Conservation (phyloP, 2,888 invertebrate genomes). For the Diarsia brunnea region DNA sequence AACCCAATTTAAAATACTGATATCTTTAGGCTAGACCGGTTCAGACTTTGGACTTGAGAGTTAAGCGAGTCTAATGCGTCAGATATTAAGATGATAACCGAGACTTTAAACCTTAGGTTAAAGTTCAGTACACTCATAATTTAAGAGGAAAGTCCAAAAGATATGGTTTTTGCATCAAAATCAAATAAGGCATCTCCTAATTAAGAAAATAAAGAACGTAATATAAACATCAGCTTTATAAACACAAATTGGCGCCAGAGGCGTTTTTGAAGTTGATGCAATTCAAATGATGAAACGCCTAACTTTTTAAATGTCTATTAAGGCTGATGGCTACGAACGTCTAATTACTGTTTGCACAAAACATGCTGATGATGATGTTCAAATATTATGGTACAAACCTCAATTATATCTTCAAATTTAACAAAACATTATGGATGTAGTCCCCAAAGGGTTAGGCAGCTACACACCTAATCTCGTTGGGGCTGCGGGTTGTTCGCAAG, state of each 20-base stretch:
- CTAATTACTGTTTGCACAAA: slow-evolving; percentile 18
- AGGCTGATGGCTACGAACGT: not conserved
- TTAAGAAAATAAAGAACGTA: not conserved
- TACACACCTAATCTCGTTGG: too few species aligned
- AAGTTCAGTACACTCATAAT: not conserved
- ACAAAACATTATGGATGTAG: not conserved
- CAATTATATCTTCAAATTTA: slow-evolving; percentile 7
- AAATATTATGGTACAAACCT: slow-evolving; percentile 32
- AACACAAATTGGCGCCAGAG: slow-evolving; percentile 19
- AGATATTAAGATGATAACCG: slow-evolving; percentile 1
- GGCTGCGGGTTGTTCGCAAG: too few species aligned
- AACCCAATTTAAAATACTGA: not conserved
- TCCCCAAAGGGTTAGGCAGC: not conserved
- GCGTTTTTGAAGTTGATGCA: slow-evolving; percentile 26
- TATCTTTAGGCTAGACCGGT: slow-evolving; percentile 7
- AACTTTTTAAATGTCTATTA: slow-evolving; percentile 30
- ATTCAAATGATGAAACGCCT: slow-evolving; percentile 9
- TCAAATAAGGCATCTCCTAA: not conserved
- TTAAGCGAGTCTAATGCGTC: not conserved
- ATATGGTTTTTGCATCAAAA: not conserved
- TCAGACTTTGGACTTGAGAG: slow-evolving; percentile 8
- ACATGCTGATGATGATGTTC: not conserved
- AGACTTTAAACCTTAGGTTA: not conserved
- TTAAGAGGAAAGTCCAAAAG: slow-evolving; percentile 11
- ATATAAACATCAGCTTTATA: slow-evolving; percentile 4